These are phyloP conservation scores for Sternotherus odoratus DNA, from an alignment of 2,797 vertebrate genomes.

Conservation along the genomic window DNA sequence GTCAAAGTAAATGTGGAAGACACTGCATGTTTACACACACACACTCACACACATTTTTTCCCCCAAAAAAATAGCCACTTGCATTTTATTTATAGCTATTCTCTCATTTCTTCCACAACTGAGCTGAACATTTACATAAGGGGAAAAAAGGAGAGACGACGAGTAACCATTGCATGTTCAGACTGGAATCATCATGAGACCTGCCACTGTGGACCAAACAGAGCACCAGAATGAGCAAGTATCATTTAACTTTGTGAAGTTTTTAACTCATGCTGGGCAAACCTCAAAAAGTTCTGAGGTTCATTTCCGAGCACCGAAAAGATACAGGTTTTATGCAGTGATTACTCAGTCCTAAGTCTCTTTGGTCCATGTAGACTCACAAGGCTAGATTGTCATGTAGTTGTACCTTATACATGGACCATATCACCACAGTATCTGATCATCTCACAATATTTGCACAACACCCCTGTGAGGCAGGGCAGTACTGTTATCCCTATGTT, in stretches of 20 bases:
- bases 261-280: constrained; percentile 35
- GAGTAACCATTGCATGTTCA: constrained; percentile 67
- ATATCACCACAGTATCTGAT: background rate
- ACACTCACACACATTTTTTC: constrained; percentile 47
- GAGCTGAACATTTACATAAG: constrained; percentile 70
- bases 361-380: background rate
- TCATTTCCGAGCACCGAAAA: constrained; percentile 30
- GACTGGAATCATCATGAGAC: constrained; percentile 68
- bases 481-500: background rate
- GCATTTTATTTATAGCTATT: constrained; percentile 67
- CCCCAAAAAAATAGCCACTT: constrained; percentile 70
- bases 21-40: constrained; percentile 50
- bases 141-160: constrained; percentile 60
- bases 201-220: constrained; percentile 44
- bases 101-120: constrained; percentile 25
- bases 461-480: background rate
- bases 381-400: background rate
- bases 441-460: background rate
- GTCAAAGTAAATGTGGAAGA: constrained; percentile 63
- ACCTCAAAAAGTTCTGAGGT: constrained; percentile 28
- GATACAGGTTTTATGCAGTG: background rate
- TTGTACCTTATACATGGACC: rapidly evolving
- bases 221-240: constrained; percentile 71
- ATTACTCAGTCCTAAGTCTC: background rate
- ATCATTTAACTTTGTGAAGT: constrained; percentile 64